Conservation (phyloP, 1,140 invertebrate species). For the Bombyx mandarina region DNA sequence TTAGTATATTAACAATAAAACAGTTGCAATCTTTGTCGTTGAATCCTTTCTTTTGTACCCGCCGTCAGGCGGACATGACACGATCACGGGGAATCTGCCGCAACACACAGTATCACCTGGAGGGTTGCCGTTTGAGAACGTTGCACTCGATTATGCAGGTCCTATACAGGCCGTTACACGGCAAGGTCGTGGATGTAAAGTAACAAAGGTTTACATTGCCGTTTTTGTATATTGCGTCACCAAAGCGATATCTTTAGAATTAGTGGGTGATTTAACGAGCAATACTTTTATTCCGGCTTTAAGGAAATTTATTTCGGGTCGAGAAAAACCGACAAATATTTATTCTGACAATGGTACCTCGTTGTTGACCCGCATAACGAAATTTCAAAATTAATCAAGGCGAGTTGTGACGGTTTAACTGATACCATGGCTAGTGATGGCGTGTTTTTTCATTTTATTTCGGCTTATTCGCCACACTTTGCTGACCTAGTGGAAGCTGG, state of each 20-base stretch:
- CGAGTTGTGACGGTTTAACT: slow-evolving; percentile 3
- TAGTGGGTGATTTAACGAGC: too few species aligned
- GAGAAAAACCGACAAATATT: slow-evolving; percentile 6
- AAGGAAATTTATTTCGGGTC: too few species aligned
- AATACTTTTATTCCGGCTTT: too few species aligned
- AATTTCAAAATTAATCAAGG: slow-evolving; percentile 8
- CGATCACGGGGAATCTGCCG: slow-evolving; percentile 8
- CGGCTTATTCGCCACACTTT: slow-evolving; percentile 15
- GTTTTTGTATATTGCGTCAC: too few species aligned
- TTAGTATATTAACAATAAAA: too few species aligned
- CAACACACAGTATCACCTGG: slow-evolving; percentile 21
- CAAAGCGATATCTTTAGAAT: too few species aligned
- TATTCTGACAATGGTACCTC: slow-evolving; percentile 13
- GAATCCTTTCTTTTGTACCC: too few species aligned
- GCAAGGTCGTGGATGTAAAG: slow-evolving; percentile 17
- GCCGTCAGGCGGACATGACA: too few species aligned
- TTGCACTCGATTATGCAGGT: slow-evolving; percentile 36
- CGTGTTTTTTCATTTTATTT: slow-evolving; percentile 15
- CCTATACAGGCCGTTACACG: slow-evolving; percentile 26
- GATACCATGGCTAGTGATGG: slow-evolving; percentile 8
- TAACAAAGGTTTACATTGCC: slow-evolving; percentile 20
- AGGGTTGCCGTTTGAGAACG: slow-evolving; percentile 4
- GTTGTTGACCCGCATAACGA: slow-evolving; percentile 13
- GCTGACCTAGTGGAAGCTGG: slow-evolving; percentile 19
- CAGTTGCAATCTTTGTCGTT: too few species aligned